These are phyloP conservation scores for Hydractinia symbiolongicarpus DNA, from an alignment of 30 jellyfish, hydroid and myxozoan species.

Conservation along the genomic window DNA sequence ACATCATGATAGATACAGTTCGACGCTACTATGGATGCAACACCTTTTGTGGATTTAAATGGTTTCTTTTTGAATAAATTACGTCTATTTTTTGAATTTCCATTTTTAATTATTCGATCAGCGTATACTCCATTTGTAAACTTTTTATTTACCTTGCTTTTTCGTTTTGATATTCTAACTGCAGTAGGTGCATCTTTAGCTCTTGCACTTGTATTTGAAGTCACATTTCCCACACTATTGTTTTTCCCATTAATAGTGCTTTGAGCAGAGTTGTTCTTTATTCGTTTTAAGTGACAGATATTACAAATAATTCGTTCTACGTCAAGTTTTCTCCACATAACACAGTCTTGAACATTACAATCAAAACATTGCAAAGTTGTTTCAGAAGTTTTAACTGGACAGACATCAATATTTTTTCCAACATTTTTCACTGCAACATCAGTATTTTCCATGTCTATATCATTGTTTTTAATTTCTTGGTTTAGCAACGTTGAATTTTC, in stretches of 20 bases:
- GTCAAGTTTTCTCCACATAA: conserved; percentile 79
- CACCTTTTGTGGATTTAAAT: conserved; percentile 40
- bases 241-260: conserved; percentile 14
- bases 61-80: conserved; percentile 58
- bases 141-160: conserved; percentile 27
- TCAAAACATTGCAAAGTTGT: conserved; percentile 49
- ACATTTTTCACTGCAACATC: no score
- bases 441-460: no score
- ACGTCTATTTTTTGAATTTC: conserved; percentile 43
- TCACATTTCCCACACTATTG: background rate
- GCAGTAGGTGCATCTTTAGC: conserved; percentile 4
- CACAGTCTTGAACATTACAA: conserved; percentile 54
- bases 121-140: conserved; percentile 41
- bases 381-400: no score
- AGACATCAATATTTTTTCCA: no score
- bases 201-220: background rate
- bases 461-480: no score
- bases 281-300: conserved; percentile 68
- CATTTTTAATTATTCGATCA: conserved; percentile 39
- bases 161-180: conserved; percentile 33
- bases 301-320: conserved; percentile 58
- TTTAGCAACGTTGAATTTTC: no score
- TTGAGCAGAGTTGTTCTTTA: conserved; percentile 31
- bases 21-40: conserved; percentile 55
- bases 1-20: conserved; percentile 59